Percentiles rank a stretch among this genome's conserved stretches.
phyloP scores from a whole-genome alignment of 2,113 vertebrate genomes.

The Hyperopisus bebe region DNA sequence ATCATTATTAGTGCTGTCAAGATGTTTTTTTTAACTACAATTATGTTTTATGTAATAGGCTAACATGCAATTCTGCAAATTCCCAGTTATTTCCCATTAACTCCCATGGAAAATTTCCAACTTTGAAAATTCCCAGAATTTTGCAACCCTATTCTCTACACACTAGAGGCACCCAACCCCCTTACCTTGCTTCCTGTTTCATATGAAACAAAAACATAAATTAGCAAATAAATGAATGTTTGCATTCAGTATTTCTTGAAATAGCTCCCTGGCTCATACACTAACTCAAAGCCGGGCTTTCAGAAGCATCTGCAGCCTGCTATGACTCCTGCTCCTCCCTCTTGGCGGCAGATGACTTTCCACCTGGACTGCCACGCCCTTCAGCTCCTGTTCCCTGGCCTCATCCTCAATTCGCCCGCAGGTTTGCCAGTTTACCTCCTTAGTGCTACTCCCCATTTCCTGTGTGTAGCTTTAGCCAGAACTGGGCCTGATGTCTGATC shows the following conservation, averaged over 20 bases:
- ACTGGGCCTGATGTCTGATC: not conserved
- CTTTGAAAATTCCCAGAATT: not conserved
- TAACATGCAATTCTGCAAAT: not conserved
- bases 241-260: not conserved
- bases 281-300: not conserved
- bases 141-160: no score
- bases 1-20: no score
- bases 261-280: not conserved
- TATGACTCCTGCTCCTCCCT: not conserved
- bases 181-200: not conserved
- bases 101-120: not conserved
- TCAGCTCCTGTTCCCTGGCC: constrained; percentile 78
- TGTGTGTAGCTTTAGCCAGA: not conserved
- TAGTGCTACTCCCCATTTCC: not conserved
- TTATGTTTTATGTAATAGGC: not conserved
- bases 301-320: not conserved
- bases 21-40: no score
- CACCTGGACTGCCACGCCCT: constrained; percentile 77
- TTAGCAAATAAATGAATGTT: not conserved
- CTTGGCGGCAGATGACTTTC: constrained; percentile 80
- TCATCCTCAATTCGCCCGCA: constrained; percentile 85
- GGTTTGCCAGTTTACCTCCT: constrained; percentile 56
- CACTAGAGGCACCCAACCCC: not conserved
- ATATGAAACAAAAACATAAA: not conserved
- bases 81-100: no score